Evolutionary conservation across 2,888 invertebrate species (phyloP).

Genomic region (Megalurothrips usitatus): DNA sequence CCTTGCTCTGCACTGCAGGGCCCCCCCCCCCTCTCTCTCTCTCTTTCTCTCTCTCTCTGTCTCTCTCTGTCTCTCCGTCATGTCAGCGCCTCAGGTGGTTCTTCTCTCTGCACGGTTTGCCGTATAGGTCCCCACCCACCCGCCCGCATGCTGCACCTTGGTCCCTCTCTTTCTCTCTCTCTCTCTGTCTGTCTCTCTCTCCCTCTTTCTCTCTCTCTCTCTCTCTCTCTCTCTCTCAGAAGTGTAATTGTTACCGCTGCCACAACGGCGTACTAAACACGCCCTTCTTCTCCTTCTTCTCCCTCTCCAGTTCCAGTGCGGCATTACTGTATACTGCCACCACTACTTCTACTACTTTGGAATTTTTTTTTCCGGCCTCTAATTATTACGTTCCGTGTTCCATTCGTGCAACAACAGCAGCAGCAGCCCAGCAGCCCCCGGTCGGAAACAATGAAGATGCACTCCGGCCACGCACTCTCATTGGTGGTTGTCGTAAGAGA

Average conservation of each 20-base stretch:
- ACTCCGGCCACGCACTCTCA: not conserved
- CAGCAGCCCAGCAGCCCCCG: too few species aligned
- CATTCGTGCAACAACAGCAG: constrained; percentile 31
- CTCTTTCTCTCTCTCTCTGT: not conserved
- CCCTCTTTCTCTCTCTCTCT: constrained; percentile 39
- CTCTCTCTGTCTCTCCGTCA: not conserved
- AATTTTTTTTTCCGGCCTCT: too few species aligned
- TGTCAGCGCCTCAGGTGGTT: not conserved
- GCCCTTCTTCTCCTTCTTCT: constrained; percentile 38
- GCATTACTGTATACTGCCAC: too few species aligned
- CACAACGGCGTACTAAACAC: not conserved
- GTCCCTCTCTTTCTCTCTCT: not conserved
- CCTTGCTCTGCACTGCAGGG: not conserved
- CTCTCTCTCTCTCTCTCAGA: constrained; percentile 38
- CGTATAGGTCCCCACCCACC: constrained; percentile 39
- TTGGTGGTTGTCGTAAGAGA: too few species aligned
- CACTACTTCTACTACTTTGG: constrained; percentile 38
- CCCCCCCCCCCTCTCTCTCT: not conserved
- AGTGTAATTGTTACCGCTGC: too few species aligned
- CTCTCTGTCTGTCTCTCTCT: constrained; percentile 22
- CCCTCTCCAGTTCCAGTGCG: constrained; percentile 40
- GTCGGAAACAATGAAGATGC: not conserved
- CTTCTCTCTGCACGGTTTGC: not conserved
- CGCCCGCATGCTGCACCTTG: constrained; percentile 32
- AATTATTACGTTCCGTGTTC: constrained; percentile 34